Percentiles rank a stretch among this genome's conserved stretches.
These are phyloP conservation scores for Margarornis squamiger DNA, from an alignment of 2,797 vertebrate species.

Conservation along the genomic window DNA sequence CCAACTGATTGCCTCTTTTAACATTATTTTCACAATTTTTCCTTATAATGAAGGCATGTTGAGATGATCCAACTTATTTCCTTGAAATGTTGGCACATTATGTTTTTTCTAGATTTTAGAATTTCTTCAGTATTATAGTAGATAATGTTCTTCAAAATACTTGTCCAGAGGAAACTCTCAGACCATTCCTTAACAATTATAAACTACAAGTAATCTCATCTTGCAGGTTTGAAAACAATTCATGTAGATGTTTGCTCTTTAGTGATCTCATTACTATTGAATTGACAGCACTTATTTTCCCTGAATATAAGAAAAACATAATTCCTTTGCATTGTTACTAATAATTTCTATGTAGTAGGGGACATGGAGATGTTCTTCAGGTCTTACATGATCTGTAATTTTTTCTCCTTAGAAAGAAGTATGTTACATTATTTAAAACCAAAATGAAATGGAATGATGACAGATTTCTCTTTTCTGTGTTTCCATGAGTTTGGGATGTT, in stretches of 20 bases:
- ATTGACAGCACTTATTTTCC: background rate
- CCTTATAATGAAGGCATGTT: slow-evolving; percentile 3
- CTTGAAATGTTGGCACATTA: background rate
- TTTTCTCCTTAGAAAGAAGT: background rate
- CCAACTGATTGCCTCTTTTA: slow-evolving; percentile 57
- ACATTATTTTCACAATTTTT: slow-evolving; percentile 42
- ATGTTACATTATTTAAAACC: background rate
- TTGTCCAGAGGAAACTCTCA: background rate
- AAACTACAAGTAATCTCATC: background rate
- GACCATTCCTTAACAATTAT: background rate
- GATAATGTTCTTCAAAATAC: background rate
- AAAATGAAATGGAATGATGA: background rate
- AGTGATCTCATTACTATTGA: background rate
- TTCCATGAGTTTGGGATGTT: background rate
- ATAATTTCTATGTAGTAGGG: background rate
- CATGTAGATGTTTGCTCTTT: background rate
- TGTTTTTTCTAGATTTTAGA: background rate
- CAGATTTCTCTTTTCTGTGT: background rate
- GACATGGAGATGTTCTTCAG: background rate
- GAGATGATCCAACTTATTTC: slow-evolving; percentile 20
- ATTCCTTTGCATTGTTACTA: background rate
- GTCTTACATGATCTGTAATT: background rate
- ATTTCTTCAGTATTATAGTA: background rate
- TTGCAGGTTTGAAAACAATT: background rate
- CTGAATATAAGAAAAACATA: background rate